Percentiles rank a stretch among this genome's conserved stretches.
Evolutionary conservation across 2,797 vertebrate genomes (phyloP).

Genomic region (Phalloptychus januarius): DNA sequence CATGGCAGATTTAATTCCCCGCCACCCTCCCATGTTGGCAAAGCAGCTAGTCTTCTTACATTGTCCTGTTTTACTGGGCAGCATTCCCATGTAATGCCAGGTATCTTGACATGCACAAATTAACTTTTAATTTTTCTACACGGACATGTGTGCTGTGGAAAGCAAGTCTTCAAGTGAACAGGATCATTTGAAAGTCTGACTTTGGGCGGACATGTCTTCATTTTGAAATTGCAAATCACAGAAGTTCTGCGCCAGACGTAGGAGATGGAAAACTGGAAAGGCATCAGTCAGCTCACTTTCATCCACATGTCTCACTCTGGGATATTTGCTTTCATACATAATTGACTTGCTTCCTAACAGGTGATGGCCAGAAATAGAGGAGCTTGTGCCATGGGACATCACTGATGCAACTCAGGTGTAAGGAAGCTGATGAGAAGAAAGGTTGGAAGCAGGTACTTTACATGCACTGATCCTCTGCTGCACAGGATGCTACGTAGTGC

Average conservation of each 20-base stretch:
- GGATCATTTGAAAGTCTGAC: slow-evolving; percentile 48
- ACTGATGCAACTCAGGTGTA: slow-evolving; percentile 66
- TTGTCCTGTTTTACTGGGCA: slow-evolving; percentile 66
- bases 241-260: neutral
- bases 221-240: slow-evolving; percentile 18
- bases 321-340: slow-evolving; percentile 42
- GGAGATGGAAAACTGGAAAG: slow-evolving; percentile 17
- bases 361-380: slow-evolving; percentile 27
- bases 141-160: slow-evolving; percentile 41
- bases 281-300: slow-evolving; percentile 35
- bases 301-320: slow-evolving; percentile 30
- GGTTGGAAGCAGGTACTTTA: neutral
- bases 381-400: slow-evolving; percentile 10
- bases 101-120: slow-evolving; percentile 61
- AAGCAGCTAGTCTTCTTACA: slow-evolving; percentile 42
- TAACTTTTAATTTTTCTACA: slow-evolving; percentile 60
- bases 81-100: slow-evolving; percentile 60
- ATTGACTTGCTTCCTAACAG: slow-evolving; percentile 49
- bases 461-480: neutral
- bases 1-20: slow-evolving; percentile 67
- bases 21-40: slow-evolving; percentile 12
- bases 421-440: slow-evolving; percentile 17
- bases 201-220: slow-evolving; percentile 27
- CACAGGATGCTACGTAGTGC: neutral
- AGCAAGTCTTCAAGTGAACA: slow-evolving; percentile 23